A percentile compares a stretch with the other conserved stretches of the same genome.
phyloP scores from a whole-genome alignment of 2,888 invertebrate species.

The Platerodrilus igneus region DNA sequence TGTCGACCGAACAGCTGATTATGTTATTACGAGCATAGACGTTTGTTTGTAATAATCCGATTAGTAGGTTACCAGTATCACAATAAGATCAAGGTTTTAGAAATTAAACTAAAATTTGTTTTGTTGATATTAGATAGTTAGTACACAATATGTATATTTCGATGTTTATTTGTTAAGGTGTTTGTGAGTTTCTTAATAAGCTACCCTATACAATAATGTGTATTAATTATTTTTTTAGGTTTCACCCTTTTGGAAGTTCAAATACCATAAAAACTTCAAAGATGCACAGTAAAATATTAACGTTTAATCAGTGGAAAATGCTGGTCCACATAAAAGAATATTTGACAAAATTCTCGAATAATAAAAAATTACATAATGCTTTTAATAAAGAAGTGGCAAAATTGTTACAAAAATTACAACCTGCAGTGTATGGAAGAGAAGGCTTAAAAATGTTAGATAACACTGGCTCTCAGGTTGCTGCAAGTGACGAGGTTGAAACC shows the following conservation, averaged over 20 bases:
- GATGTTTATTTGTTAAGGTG: too few relatives aligned
- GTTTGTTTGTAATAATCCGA: too few relatives aligned
- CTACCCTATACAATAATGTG: too few relatives aligned
- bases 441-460: constrained; percentile 38
- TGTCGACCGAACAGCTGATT: too few relatives aligned
- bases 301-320: constrained; percentile 48
- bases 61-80: too few relatives aligned
- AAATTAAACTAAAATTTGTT: too few relatives aligned
- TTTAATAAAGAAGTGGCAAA: constrained; percentile 52
- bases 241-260: constrained; percentile 27
- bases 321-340: constrained; percentile 49
- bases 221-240: too few relatives aligned
- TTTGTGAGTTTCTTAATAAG: too few relatives aligned
- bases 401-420: constrained; percentile 50
- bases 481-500: constrained; percentile 3
- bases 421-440: constrained; percentile 41
- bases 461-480: constrained; percentile 7
- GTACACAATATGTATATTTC: too few relatives aligned
- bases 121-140: too few relatives aligned
- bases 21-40: too few relatives aligned
- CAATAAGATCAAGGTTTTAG: too few relatives aligned
- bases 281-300: constrained; percentile 39
- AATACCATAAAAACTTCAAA: constrained; percentile 35
- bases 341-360: constrained; percentile 46
- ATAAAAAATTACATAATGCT: constrained; percentile 47